Conservation (phyloP, 2,888 invertebrate genomes). For the Agriopis aurantiaria region DNA sequence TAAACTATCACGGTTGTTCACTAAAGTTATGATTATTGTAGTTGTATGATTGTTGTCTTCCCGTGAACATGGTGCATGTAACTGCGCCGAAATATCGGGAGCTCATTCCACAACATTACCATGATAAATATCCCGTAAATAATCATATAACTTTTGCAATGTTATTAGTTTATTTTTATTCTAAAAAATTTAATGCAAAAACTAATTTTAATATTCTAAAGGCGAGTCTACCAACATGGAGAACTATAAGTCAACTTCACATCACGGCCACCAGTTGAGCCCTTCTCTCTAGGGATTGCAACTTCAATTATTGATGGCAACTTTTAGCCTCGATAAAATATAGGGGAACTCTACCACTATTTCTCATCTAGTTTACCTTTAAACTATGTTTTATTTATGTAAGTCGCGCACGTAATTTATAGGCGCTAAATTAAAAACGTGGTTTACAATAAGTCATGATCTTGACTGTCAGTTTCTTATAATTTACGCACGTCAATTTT, state of each 20-base stretch:
- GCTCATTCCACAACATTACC: too few species aligned
- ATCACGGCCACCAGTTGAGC: conserved; percentile 65
- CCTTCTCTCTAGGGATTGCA: conserved; percentile 72
- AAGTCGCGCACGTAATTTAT: conserved; percentile 45
- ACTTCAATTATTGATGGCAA: conserved; percentile 85
- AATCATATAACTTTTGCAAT: too few species aligned
- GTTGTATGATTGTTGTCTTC: too few species aligned
- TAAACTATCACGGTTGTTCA: too few species aligned
- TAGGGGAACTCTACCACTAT: conserved; percentile 72
- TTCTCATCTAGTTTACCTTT: conserved; percentile 77
- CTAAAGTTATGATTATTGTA: too few species aligned
- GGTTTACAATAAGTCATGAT: conserved; percentile 34
- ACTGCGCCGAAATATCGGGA: too few species aligned
- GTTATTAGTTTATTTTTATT: neutral
- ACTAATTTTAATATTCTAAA: conserved; percentile 29
- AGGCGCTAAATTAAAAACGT: conserved; percentile 42
- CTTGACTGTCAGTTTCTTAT: conserved; percentile 23
- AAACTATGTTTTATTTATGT: conserved; percentile 63
- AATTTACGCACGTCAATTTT: conserved; percentile 29
- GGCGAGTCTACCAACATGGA: conserved; percentile 22
- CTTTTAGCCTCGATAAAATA: conserved; percentile 83
- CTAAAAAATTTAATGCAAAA: conserved; percentile 30
- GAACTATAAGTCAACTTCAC: conserved; percentile 46
- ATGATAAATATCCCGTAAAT: too few species aligned
- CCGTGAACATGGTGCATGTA: too few species aligned